Evolutionary conservation across 2,888 invertebrate genomes (phyloP).

Genomic region (Lottia scabra): DNA sequence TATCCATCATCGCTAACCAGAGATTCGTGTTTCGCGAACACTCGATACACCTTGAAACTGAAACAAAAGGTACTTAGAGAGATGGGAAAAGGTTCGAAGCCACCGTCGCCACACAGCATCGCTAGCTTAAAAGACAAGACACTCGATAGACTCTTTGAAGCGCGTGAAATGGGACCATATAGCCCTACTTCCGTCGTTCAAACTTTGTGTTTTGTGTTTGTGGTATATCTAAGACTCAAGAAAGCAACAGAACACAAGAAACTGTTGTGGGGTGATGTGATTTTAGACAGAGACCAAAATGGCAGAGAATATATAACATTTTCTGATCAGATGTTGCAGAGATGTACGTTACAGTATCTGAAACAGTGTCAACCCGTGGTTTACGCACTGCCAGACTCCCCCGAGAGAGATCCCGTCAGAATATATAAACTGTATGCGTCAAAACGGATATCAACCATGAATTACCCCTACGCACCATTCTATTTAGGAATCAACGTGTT

Average conservation of each 20-base stretch:
- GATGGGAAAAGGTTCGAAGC: conserved; percentile 48
- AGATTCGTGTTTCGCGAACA: conserved; percentile 49
- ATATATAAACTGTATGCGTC: conserved; percentile 56
- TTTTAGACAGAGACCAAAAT: conserved; percentile 41
- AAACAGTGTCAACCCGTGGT: conserved; percentile 33
- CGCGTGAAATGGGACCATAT: conserved; percentile 58
- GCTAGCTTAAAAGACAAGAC: conserved; percentile 41
- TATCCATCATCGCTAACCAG: conserved; percentile 54
- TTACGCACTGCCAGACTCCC: conserved; percentile 42
- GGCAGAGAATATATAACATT: conserved; percentile 50
- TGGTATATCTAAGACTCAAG: conserved; percentile 51
- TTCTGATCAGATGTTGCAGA: conserved; percentile 35
- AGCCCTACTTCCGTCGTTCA: conserved; percentile 56
- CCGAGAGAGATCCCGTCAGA: conserved; percentile 50
- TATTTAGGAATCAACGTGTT: conserved; percentile 52
- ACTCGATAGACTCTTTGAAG: conserved; percentile 50
- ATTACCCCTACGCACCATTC: conserved; percentile 52
- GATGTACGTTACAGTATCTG: conserved; percentile 26
- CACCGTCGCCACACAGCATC: conserved; percentile 28
- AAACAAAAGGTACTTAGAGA: conserved; percentile 52
- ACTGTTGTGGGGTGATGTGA: conserved; percentile 57
- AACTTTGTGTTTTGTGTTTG: conserved; percentile 55
- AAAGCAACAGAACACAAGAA: conserved; percentile 60
- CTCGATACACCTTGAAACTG: conserved; percentile 51
- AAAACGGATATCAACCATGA: conserved; percentile 49